Conservation (phyloP, 2,113 vertebrate genomes). For the Mesocricetus auratus region DNA sequence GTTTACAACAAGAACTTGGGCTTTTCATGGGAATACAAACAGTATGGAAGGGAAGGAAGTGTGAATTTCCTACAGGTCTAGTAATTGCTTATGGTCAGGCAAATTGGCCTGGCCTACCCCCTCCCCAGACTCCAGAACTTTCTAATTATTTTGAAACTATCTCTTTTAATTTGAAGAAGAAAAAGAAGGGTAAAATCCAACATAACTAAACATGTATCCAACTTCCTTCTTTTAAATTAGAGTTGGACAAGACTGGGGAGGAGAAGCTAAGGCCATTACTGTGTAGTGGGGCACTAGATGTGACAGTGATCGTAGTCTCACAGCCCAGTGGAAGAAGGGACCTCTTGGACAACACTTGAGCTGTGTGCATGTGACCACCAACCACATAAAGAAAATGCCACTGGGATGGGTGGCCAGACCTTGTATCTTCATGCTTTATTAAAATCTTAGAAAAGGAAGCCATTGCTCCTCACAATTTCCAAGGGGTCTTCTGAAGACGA, state of each 20-base stretch:
- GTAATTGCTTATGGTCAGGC: background rate
- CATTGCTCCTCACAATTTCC: slow-evolving; percentile 10
- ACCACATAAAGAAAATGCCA: background rate
- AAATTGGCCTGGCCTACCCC: background rate
- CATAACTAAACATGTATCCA: background rate
- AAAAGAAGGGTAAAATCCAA: background rate
- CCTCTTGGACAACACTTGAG: background rate
- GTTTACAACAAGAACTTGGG: slow-evolving; percentile 48
- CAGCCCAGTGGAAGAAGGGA: background rate
- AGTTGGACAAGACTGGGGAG: background rate
- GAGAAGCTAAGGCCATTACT: background rate
- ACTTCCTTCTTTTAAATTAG: background rate
- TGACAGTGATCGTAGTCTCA: background rate
- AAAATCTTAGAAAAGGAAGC: slow-evolving; percentile 15
- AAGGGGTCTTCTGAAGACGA: background rate
- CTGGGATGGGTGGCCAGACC: background rate
- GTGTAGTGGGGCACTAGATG: background rate
- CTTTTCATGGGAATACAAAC: slow-evolving; percentile 43
- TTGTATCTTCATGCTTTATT: background rate
- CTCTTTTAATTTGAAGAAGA: slow-evolving; percentile 15
- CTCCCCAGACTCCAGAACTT: fast-evolving
- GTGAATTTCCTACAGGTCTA: slow-evolving; percentile 10
- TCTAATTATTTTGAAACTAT: slow-evolving; percentile 46
- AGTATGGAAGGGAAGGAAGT: slow-evolving; percentile 54
- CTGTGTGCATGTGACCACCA: background rate